Conservation (phyloP, 1,140 invertebrate species). For the Temnothorax nylanderi region DNA sequence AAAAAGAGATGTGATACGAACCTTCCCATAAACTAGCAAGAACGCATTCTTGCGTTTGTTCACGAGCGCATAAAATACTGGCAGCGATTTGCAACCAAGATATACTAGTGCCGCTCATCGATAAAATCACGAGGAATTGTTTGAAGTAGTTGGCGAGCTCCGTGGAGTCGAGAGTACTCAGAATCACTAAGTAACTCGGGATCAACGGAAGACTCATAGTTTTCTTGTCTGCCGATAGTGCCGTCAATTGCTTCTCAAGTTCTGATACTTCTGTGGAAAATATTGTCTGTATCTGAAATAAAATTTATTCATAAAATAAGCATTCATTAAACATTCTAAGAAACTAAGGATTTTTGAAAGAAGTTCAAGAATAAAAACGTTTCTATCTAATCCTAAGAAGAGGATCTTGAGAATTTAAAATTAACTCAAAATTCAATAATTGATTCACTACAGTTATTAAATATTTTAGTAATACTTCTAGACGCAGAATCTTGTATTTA, state of each 20-base stretch:
- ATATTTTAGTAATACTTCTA: background rate
- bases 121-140: constrained; percentile 79
- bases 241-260: constrained; percentile 77
- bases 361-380: background rate
- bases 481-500: constrained; percentile 57
- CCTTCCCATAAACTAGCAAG: constrained; percentile 90
- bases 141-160: constrained; percentile 80
- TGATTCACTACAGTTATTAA: constrained; percentile 2
- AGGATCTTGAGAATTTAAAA: background rate
- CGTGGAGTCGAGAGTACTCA: constrained; percentile 78
- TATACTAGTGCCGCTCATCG: constrained; percentile 83
- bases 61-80: constrained; percentile 85
- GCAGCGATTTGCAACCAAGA: constrained; percentile 86
- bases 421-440: background rate
- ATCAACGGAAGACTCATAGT: constrained; percentile 76
- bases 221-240: constrained; percentile 71
- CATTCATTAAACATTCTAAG: background rate
- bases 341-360: background rate
- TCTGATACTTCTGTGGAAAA: constrained; percentile 77
- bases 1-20: constrained; percentile 70
- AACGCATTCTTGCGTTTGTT: constrained; percentile 87
- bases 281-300: constrained; percentile 77
- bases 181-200: constrained; percentile 79
- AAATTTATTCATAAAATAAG: constrained; percentile 14
- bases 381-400: background rate